Evolutionary conservation across 2,888 invertebrate species (phyloP).

Genomic region (Cataglyphis livida): DNA sequence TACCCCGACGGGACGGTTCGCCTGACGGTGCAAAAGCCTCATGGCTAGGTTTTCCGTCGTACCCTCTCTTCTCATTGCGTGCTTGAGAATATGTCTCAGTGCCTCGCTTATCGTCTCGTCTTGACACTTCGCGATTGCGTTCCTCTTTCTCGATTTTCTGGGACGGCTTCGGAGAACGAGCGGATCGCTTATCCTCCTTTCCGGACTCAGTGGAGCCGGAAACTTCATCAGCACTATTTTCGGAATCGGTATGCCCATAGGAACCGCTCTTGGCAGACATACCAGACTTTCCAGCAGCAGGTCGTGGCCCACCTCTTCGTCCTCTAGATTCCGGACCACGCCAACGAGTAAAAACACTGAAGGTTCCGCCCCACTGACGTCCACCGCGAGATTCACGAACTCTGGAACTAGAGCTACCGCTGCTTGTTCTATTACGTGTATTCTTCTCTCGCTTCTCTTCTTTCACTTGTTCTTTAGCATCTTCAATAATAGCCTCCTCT

Average conservation of each 20-base stretch:
- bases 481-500: slow-evolving; percentile 86
- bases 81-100: slow-evolving; percentile 75
- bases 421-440: slow-evolving; percentile 85
- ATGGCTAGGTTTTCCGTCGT: slow-evolving; percentile 84
- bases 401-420: slow-evolving; percentile 85
- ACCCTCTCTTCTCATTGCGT: slow-evolving; percentile 81
- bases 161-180: slow-evolving; percentile 86
- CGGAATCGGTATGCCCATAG: slow-evolving; percentile 90
- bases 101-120: slow-evolving; percentile 80
- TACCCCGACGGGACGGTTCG: slow-evolving; percentile 94
- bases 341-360: slow-evolving; percentile 84
- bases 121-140: slow-evolving; percentile 86
- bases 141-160: slow-evolving; percentile 88
- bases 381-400: slow-evolving; percentile 82
- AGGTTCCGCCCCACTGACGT: slow-evolving; percentile 86
- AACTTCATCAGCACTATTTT: slow-evolving; percentile 91
- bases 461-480: slow-evolving; percentile 80
- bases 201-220: slow-evolving; percentile 87
- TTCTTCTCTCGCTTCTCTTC: slow-evolving; percentile 85
- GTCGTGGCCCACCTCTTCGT: slow-evolving; percentile 81
- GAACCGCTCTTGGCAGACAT: slow-evolving; percentile 85
- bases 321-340: slow-evolving; percentile 86
- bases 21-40: slow-evolving; percentile 95
- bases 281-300: slow-evolving; percentile 83
- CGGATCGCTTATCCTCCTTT: slow-evolving; percentile 87